Percentiles rank a stretch among this genome's conserved stretches.
Evolutionary conservation across 2,797 vertebrate species (phyloP).

Genomic region (Lutjanus campechanus): DNA sequence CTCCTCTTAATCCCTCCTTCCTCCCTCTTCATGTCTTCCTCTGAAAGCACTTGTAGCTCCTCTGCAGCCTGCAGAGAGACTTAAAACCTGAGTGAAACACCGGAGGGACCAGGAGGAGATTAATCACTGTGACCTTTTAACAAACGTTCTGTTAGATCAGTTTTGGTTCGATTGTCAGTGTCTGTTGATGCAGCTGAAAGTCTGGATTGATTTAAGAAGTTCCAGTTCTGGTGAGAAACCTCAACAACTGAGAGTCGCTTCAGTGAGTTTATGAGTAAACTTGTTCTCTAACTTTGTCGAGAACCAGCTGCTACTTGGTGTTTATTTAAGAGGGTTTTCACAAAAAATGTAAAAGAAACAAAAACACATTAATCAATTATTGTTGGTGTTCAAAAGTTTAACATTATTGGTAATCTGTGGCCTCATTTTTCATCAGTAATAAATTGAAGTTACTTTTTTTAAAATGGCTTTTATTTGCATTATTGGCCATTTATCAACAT

Average conservation of each 20-base stretch:
- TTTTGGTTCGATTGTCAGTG: neutral
- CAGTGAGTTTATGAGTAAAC: neutral
- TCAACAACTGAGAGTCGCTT: neutral
- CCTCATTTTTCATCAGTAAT: neutral
- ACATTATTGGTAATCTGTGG: too few relatives aligned
- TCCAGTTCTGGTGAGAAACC: constrained; percentile 14
- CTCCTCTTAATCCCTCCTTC: neutral
- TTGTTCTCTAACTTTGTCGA: neutral
- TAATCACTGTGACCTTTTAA: neutral
- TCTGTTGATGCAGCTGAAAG: constrained; percentile 25
- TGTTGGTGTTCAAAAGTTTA: neutral
- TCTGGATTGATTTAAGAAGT: constrained; percentile 30
- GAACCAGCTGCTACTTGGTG: neutral
- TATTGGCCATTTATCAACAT: too few relatives aligned
- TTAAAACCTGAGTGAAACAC: neutral
- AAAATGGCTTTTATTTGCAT: neutral
- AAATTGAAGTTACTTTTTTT: neutral
- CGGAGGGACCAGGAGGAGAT: neutral
- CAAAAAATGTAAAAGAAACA: neutral
- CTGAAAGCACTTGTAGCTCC: constrained; percentile 1
- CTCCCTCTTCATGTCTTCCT: constrained; percentile 9
- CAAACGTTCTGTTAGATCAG: constrained; percentile 3
- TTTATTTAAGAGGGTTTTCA: neutral
- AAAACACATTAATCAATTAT: neutral
- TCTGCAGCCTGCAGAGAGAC: neutral